phyloP scores from a whole-genome alignment of 2,797 vertebrate genomes.

The Paramormyrops hopkinsi region DNA sequence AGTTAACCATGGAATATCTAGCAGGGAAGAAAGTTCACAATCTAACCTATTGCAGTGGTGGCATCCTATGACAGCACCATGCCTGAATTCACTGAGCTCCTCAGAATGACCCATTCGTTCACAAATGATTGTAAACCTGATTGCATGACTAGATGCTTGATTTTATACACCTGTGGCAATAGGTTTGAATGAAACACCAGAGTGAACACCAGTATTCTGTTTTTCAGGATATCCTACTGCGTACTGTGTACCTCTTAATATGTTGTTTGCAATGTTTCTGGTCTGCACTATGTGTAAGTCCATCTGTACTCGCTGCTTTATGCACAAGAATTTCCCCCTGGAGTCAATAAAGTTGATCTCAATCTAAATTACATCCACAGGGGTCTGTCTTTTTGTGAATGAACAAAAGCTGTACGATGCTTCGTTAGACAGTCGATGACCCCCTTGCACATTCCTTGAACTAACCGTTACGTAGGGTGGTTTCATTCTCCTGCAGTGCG shows the following conservation, averaged over 20 bases:
- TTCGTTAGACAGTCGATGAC: background rate
- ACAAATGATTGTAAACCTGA: background rate
- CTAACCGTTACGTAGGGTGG: slow-evolving; percentile 61
- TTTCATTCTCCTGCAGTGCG: slow-evolving; percentile 60
- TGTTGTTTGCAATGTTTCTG: too few relatives aligned
- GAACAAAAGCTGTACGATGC: background rate
- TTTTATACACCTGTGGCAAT: background rate
- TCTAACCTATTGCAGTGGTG: background rate
- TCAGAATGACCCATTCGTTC: background rate
- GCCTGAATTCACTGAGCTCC: background rate
- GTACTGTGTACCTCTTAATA: background rate
- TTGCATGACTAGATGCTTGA: background rate
- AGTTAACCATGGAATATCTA: background rate
- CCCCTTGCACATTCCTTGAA: background rate
- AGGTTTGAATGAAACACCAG: background rate
- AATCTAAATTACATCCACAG: background rate
- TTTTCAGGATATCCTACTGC: background rate
- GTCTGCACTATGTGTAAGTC: background rate
- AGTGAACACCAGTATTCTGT: background rate
- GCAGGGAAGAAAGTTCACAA: background rate
- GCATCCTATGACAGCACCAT: background rate
- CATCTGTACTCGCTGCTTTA: background rate
- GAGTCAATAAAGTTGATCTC: background rate
- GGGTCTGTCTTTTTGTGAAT: background rate
- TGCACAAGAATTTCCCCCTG: background rate